These are phyloP conservation scores for Callipepla californica DNA, from an alignment of 2,113 vertebrate genomes.

Conservation along the genomic window DNA sequence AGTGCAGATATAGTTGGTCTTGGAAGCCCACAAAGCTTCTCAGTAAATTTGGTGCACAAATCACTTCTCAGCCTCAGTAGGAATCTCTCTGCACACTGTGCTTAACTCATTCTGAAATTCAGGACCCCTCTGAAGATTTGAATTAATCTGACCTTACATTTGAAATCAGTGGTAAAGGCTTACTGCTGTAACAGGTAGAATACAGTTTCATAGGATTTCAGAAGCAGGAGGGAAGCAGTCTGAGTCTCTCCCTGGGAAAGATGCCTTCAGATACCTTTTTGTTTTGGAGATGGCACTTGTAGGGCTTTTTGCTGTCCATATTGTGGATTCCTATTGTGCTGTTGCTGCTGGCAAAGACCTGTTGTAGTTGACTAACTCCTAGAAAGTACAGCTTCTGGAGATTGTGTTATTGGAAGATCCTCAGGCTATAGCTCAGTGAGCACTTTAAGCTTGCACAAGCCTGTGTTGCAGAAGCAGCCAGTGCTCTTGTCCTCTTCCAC, in stretches of 20 bases:
- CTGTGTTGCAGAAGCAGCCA: neutral
- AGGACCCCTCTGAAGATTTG: neutral
- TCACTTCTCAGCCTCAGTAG: neutral
- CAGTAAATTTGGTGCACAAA: neutral
- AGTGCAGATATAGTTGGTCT: neutral
- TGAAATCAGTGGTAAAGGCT: neutral
- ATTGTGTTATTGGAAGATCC: neutral
- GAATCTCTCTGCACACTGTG: neutral
- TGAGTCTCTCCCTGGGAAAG: neutral
- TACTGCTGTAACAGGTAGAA: neutral
- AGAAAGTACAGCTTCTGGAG: neutral
- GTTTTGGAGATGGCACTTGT: neutral
- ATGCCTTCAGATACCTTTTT: neutral
- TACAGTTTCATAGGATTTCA: neutral
- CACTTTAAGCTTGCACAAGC: neutral
- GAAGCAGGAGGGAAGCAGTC: neutral
- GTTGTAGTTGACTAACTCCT: too few species aligned
- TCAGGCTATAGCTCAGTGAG: neutral
- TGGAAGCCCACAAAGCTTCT: neutral
- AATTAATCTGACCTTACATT: neutral
- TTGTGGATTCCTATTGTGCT: neutral
- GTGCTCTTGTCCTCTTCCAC: neutral
- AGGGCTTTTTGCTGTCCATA: neutral
- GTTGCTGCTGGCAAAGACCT: neutral
- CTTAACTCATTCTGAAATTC: neutral